A percentile compares a stretch with the other conserved stretches of the same genome.
Evolutionary conservation across 2,888 invertebrate species (phyloP).

Genomic region (Perizoma flavofasciatum): DNA sequence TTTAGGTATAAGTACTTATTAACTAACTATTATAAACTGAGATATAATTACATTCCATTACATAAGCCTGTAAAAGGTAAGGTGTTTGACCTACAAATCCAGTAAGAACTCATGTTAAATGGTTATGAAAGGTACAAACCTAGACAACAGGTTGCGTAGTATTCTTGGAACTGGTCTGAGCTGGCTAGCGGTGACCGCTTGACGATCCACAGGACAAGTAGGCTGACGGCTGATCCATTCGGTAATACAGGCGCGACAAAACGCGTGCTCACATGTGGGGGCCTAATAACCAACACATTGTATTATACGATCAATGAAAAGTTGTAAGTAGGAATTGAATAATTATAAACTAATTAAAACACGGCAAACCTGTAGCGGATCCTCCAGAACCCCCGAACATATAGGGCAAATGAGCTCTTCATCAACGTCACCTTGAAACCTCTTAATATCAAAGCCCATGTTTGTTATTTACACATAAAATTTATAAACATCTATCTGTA

Average conservation of each 20-base stretch:
- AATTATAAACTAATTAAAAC: slow-evolving; percentile 14
- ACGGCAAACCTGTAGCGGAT: slow-evolving; percentile 93
- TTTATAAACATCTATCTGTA: slow-evolving; percentile 53
- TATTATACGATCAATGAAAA: slow-evolving; percentile 11
- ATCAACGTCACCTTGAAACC: slow-evolving; percentile 98
- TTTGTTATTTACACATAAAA: slow-evolving; percentile 52
- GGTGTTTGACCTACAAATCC: slow-evolving; percentile 50
- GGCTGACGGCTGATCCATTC: slow-evolving; percentile 98
- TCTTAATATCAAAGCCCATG: slow-evolving; percentile 97
- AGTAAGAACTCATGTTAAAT: slow-evolving; percentile 30
- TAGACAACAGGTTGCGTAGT: slow-evolving; percentile 94
- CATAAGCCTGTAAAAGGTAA: slow-evolving; percentile 43
- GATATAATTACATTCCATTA: slow-evolving; percentile 28
- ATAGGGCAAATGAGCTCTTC: slow-evolving; percentile 98
- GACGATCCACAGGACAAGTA: slow-evolving; percentile 97
- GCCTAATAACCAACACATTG: slow-evolving; percentile 84
- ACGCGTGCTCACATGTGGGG: slow-evolving; percentile 97
- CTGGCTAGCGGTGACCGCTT: slow-evolving; percentile 94
- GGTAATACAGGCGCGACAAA: slow-evolving; percentile 96
- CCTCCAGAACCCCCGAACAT: slow-evolving; percentile 97
- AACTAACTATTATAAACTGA: slow-evolving; percentile 5
- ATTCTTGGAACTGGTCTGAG: slow-evolving; percentile 96
- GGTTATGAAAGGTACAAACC: slow-evolving; percentile 75
- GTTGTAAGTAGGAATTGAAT: neutral
- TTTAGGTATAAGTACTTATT: neutral